A percentile compares a stretch with the other conserved stretches of the same genome.
These are phyloP conservation scores for Alviniconcha strummeri DNA, from an alignment of 2,888 invertebrate genomes.

Conservation along the genomic window DNA sequence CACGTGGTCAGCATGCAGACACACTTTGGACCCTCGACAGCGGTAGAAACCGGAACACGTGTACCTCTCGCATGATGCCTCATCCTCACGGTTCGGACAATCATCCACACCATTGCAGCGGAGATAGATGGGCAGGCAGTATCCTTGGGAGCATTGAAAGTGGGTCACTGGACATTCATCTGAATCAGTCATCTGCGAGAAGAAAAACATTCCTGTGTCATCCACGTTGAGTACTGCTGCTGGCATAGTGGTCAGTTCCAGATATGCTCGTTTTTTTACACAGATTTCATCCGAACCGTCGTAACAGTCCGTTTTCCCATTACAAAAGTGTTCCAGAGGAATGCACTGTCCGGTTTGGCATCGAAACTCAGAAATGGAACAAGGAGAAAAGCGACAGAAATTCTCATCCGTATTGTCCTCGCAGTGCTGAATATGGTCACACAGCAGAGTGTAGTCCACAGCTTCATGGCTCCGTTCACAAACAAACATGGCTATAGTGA, in stretches of 20 bases:
- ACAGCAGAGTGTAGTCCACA: background rate
- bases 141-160: constrained; percentile 5
- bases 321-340: background rate
- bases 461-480: background rate
- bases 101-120: constrained; percentile 13
- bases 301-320: constrained; percentile 3
- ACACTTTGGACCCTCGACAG: background rate
- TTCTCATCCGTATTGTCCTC: background rate
- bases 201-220: background rate
- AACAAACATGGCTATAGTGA: background rate
- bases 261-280: background rate
- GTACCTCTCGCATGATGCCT: background rate
- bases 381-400: background rate
- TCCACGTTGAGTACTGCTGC: background rate
- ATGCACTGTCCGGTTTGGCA: constrained; percentile 1
- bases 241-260: background rate
- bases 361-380: background rate
- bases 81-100: background rate
- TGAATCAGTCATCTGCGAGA: background rate
- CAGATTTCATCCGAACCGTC: constrained; percentile 23
- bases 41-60: constrained; percentile 9
- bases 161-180: background rate
- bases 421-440: background rate
- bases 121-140: constrained; percentile 20
- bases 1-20: constrained; percentile 5